A percentile compares a stretch with the other conserved stretches of the same genome.
Conservation (phyloP, 2,888 invertebrate species). For the Dione vanillae region DNA sequence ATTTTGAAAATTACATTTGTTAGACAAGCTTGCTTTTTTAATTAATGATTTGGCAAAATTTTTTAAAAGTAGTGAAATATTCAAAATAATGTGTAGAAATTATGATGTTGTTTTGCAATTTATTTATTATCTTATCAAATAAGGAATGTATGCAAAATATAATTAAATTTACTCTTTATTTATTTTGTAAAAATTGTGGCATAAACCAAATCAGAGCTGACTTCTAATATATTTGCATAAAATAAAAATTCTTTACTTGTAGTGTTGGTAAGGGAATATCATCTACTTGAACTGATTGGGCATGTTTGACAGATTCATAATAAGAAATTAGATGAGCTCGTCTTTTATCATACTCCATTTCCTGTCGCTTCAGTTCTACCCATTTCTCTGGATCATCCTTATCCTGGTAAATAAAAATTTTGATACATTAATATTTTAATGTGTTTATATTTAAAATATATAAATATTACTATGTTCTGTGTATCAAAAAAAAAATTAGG, state of each 20-base stretch:
- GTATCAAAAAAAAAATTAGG: no score
- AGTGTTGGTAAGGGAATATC: slow-evolving; percentile 96
- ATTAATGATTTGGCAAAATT: no score
- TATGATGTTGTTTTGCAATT: no score
- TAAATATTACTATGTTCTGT: no score
- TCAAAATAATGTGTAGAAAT: no score
- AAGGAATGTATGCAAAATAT: no score
- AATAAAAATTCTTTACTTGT: slow-evolving; percentile 60
- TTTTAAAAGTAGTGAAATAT: no score
- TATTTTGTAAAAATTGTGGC: not conserved
- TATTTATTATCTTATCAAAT: no score
- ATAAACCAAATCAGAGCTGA: not conserved
- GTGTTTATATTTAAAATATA: no score
- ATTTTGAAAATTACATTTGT: no score
- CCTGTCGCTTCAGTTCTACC: slow-evolving; percentile 94
- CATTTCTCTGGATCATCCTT: slow-evolving; percentile 98
- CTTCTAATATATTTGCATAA: not conserved
- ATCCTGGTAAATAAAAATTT: slow-evolving; percentile 84
- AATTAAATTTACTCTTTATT: no score
- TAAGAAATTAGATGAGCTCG: slow-evolving; percentile 94
- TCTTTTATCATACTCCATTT: slow-evolving; percentile 96
- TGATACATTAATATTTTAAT: not conserved
- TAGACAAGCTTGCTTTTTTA: no score
- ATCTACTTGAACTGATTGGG: slow-evolving; percentile 97
- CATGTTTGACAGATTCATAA: slow-evolving; percentile 97